These are phyloP conservation scores for Spodoptera litura DNA, from an alignment of 1,140 invertebrate species.

Conservation along the genomic window DNA sequence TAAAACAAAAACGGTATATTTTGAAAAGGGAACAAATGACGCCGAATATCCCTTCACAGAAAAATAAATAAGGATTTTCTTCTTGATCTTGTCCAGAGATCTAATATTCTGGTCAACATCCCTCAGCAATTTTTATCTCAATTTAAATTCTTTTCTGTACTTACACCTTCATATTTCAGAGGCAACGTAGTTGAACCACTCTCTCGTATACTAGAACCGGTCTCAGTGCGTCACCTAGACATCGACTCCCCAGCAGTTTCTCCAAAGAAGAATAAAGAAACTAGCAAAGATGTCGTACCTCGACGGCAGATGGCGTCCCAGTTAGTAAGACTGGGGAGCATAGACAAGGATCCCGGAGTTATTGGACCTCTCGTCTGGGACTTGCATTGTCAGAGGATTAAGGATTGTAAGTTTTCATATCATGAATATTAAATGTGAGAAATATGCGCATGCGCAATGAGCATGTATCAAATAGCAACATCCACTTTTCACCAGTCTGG, in stretches of 20 bases:
- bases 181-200: constrained; percentile 90
- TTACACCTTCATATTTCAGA: constrained; percentile 66
- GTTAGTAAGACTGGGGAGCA: constrained; percentile 86
- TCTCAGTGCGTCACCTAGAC: constrained; percentile 89
- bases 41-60: too few relatives aligned
- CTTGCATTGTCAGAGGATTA: constrained; percentile 87
- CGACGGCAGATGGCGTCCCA: constrained; percentile 77
- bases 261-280: constrained; percentile 54
- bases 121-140: too few relatives aligned
- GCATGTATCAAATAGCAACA: too few relatives aligned
- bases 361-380: constrained; percentile 94
- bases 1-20: too few relatives aligned
- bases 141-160: too few relatives aligned
- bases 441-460: too few relatives aligned
- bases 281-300: constrained; percentile 61
- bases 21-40: too few relatives aligned
- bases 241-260: constrained; percentile 81
- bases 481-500: too few relatives aligned
- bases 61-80: too few relatives aligned
- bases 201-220: constrained; percentile 91
- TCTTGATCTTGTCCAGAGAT: too few relatives aligned
- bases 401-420: constrained; percentile 65
- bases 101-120: too few relatives aligned
- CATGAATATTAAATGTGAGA: not conserved
- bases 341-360: constrained; percentile 92